These are phyloP conservation scores for Anabas testudineus DNA, from an alignment of 2,797 vertebrate species.

Conservation along the genomic window DNA sequence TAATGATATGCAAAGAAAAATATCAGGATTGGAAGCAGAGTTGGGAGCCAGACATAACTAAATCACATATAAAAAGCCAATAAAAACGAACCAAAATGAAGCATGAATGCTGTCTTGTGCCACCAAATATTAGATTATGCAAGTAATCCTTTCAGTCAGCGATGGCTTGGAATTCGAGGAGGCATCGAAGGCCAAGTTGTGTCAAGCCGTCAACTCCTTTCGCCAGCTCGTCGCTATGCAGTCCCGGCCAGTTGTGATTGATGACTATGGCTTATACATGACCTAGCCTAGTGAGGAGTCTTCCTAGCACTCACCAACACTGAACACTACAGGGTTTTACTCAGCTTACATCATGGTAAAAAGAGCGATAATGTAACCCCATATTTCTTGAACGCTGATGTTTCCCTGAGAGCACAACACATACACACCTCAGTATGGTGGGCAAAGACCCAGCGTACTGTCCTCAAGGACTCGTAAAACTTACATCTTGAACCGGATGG, in stretches of 20 bases:
- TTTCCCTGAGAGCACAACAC: conserved; percentile 50
- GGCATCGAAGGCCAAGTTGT: conserved; percentile 75
- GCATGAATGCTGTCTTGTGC: conserved; percentile 86
- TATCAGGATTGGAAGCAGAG: conserved; percentile 68
- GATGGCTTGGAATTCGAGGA: conserved; percentile 72
- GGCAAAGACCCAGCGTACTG: conserved; percentile 10
- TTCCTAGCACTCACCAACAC: conserved; percentile 59
- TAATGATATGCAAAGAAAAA: conserved; percentile 82
- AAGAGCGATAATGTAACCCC: conserved; percentile 36
- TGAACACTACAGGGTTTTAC: conserved; percentile 61
- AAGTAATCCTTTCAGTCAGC: conserved; percentile 79
- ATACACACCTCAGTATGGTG: conserved; percentile 20
- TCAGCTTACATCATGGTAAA: conserved; percentile 52
- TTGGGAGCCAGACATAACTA: conserved; percentile 71
- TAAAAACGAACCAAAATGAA: conserved; percentile 76
- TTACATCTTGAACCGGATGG: conserved; percentile 29
- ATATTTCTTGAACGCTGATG: conserved; percentile 48
- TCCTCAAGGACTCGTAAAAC: conserved; percentile 43
- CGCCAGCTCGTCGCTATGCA: conserved; percentile 66
- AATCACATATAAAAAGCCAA: conserved; percentile 82
- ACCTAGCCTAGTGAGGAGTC: conserved; percentile 57
- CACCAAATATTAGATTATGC: conserved; percentile 81
- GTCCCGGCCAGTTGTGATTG: conserved; percentile 79
- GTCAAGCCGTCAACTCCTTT: conserved; percentile 78
- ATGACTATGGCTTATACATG: conserved; percentile 73